phyloP scores from a whole-genome alignment of 2,888 invertebrate genomes.

The Ferrisia virgata region DNA sequence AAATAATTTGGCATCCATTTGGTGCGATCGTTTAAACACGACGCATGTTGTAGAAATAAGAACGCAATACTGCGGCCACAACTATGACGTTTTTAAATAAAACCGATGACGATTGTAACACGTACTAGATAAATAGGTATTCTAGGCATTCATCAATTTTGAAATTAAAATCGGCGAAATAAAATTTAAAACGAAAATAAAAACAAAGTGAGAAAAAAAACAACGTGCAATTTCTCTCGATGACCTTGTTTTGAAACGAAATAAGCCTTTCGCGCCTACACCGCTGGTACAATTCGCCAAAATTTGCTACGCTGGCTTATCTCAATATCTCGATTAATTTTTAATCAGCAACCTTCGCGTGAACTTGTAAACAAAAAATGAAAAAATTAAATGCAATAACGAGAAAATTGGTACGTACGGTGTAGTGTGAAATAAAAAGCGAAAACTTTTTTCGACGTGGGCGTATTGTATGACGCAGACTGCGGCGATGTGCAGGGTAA shows the following conservation, averaged over 20 bases:
- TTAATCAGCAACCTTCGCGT: conserved; percentile 15
- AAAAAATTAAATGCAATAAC: background rate
- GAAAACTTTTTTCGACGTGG: background rate
- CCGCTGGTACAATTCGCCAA: background rate
- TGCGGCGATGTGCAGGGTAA: background rate
- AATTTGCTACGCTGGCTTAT: conserved; percentile 1
- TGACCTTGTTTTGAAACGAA: background rate
- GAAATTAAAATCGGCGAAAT: background rate
- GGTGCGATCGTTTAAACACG: background rate
- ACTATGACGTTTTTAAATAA: no score
- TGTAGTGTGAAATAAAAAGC: conserved; percentile 14
- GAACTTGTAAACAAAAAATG: conserved; percentile 29
- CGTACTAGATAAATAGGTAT: no score
- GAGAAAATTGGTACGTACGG: no score
- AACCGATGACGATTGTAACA: no score
- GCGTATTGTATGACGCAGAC: background rate
- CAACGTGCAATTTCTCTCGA: background rate
- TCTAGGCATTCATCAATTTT: background rate
- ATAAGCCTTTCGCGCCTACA: background rate
- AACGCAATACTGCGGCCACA: no score
- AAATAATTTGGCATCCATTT: background rate
- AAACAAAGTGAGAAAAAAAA: background rate
- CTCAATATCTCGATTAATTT: conserved; percentile 19
- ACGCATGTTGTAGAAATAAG: no score
- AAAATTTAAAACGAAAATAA: no score